These are phyloP conservation scores for Saturnia japonica DNA, from an alignment of 2,888 invertebrate genomes.

Conservation along the genomic window DNA sequence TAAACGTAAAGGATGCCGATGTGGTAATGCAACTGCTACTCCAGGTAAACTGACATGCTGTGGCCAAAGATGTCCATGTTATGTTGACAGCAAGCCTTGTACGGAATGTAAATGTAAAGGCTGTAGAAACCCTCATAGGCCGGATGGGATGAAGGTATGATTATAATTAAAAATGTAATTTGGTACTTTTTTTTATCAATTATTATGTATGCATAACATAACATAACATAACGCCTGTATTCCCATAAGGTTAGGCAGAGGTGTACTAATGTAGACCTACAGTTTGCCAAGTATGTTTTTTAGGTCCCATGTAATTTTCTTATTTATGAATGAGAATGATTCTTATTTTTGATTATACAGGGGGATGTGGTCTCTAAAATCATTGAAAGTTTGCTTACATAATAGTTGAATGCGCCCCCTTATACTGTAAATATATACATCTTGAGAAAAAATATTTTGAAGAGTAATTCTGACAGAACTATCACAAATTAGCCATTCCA, in stretches of 20 bases:
- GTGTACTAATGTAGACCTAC: too few species aligned
- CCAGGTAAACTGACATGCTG: slow-evolving; percentile 96
- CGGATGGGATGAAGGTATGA: slow-evolving; percentile 89
- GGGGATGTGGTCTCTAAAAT: too few species aligned
- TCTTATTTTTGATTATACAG: too few species aligned
- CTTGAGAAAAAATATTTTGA: background rate
- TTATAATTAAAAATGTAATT: background rate
- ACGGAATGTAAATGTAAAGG: slow-evolving; percentile 95
- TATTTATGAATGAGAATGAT: too few species aligned
- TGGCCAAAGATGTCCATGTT: slow-evolving; percentile 96
- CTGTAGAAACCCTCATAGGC: slow-evolving; percentile 94
- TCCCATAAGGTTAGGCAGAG: too few species aligned
- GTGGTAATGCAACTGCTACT: slow-evolving; percentile 94
- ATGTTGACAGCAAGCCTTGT: slow-evolving; percentile 94
- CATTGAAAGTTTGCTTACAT: too few species aligned
- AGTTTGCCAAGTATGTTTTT: too few species aligned
- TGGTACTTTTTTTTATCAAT: background rate
- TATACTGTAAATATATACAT: too few species aligned
- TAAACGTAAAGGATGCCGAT: slow-evolving; percentile 91
- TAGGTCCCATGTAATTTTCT: too few species aligned
- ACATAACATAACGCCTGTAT: too few species aligned
- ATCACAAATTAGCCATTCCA: background rate
- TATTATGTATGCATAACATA: background rate
- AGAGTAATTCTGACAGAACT: background rate
- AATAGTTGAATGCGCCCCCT: too few species aligned